Percentiles rank a stretch among this genome's conserved stretches.
Evolutionary conservation across 2,113 vertebrate genomes (phyloP).

Genomic region (Syngnathoides biaculeatus): DNA sequence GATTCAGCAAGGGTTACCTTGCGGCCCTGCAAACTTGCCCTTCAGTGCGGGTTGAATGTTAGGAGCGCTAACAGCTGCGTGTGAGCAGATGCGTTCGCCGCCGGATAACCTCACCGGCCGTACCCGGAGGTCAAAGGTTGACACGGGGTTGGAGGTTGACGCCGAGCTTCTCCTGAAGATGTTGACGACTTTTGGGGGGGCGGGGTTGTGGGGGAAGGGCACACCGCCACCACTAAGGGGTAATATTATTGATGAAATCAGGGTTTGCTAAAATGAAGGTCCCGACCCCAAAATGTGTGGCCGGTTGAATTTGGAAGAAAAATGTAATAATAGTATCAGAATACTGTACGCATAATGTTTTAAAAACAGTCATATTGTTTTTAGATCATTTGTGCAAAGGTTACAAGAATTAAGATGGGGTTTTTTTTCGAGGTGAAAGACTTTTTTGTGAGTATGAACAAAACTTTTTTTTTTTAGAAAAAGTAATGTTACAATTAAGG

Average conservation of each 20-base stretch:
- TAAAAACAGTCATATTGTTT: too few relatives aligned
- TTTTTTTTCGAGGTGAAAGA: too few relatives aligned
- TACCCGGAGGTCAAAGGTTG: slow-evolving; percentile 67
- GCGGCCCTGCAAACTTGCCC: slow-evolving; percentile 11
- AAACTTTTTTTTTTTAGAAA: too few relatives aligned
- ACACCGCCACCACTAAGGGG: slow-evolving; percentile 11
- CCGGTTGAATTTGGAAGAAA: not conserved
- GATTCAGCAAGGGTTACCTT: slow-evolving; percentile 50
- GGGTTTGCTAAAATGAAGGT: too few relatives aligned
- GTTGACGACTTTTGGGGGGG: slow-evolving; percentile 48
- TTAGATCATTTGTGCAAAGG: too few relatives aligned
- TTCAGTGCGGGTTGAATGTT: slow-evolving; percentile 62
- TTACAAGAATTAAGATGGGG: too few relatives aligned
- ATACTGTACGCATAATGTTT: too few relatives aligned
- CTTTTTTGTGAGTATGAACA: too few relatives aligned
- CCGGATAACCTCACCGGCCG: slow-evolving; percentile 34
- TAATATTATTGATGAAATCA: slow-evolving; percentile 56
- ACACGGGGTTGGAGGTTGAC: slow-evolving; percentile 49
- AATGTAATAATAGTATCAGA: not conserved
- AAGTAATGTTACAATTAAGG: too few relatives aligned
- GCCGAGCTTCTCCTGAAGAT: slow-evolving; percentile 56
- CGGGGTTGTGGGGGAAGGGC: too few relatives aligned
- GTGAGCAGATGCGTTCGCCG: slow-evolving; percentile 71
- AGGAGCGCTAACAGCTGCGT: slow-evolving; percentile 71
- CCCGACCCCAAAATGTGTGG: too few relatives aligned